A percentile compares a stretch with the other conserved stretches of the same genome.
Conservation (phyloP, 2,797 vertebrate species). For the Enteromius mattozi region DNA sequence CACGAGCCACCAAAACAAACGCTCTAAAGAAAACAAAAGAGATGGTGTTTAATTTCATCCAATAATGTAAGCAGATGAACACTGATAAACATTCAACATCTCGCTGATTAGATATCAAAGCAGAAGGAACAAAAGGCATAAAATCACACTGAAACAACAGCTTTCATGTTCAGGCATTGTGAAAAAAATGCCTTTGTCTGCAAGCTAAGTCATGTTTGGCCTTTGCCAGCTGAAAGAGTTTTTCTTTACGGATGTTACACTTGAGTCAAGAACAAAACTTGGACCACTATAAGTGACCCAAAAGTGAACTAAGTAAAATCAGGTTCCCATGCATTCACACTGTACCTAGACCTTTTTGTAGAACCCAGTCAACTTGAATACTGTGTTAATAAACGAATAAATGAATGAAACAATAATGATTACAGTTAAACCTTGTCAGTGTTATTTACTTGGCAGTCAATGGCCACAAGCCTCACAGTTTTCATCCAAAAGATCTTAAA, state of each 20-base stretch:
- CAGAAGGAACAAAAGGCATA: background rate
- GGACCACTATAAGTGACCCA: background rate
- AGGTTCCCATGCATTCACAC: background rate
- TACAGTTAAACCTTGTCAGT: too few relatives aligned
- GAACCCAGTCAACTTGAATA: background rate
- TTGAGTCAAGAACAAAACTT: background rate
- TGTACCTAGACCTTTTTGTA: background rate
- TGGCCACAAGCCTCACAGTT: too few relatives aligned
- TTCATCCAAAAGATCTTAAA: too few relatives aligned
- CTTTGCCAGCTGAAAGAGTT: background rate
- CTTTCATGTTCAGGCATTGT: background rate
- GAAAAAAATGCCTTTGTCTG: constrained; percentile 1
- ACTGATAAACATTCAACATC: background rate
- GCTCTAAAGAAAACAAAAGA: constrained; percentile 7
- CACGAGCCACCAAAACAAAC: constrained; percentile 40
- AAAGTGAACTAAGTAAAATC: background rate
- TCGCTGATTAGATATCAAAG: constrained; percentile 6
- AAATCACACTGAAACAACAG: constrained; percentile 19
- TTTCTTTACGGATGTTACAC: background rate
- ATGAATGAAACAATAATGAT: background rate
- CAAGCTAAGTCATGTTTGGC: background rate
- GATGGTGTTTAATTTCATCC: background rate
- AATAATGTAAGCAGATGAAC: constrained; percentile 1
- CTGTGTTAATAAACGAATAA: background rate
- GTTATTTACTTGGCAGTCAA: too few relatives aligned